Evolutionary conservation across 2,888 invertebrate genomes (phyloP).

Genomic region (Perizoma flavofasciatum): DNA sequence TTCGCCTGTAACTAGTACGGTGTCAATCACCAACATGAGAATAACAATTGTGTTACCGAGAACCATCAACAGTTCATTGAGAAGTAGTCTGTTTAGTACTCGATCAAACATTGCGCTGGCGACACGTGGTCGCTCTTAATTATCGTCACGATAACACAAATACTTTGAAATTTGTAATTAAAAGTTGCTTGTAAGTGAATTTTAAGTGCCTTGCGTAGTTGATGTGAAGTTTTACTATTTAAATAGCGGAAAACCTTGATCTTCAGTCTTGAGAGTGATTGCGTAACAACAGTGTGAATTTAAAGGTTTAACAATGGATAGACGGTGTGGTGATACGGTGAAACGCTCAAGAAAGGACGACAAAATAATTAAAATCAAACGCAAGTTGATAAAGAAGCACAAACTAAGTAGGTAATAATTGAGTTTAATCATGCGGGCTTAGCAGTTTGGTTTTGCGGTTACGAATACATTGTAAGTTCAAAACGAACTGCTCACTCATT

Average conservation of each 20-base stretch:
- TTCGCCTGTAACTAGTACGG: constrained; percentile 25
- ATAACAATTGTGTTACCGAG: constrained; percentile 46
- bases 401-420: constrained; percentile 67
- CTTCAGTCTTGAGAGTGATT: constrained; percentile 45
- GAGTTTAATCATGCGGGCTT: constrained; percentile 30
- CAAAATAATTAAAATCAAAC: constrained; percentile 73
- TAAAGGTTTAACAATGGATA: constrained; percentile 50
- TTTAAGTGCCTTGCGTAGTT: constrained; percentile 39
- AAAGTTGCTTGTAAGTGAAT: constrained; percentile 30
- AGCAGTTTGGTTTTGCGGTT: constrained; percentile 27
- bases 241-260: constrained; percentile 51
- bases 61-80: constrained; percentile 59
- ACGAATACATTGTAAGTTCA: constrained; percentile 7
- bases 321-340: constrained; percentile 53
- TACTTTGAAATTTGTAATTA: constrained; percentile 26
- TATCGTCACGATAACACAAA: constrained; percentile 36
- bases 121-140: constrained; percentile 61
- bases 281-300: constrained; percentile 45
- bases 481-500: constrained; percentile 1
- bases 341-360: constrained; percentile 67
- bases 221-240: constrained; percentile 40
- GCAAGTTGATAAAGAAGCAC: constrained; percentile 72
- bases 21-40: constrained; percentile 44
- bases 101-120: constrained; percentile 62
- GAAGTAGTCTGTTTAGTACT: constrained; percentile 58